Conservation (phyloP, 1,140 invertebrate genomes). For the Macrosteles quadrilineatus region DNA sequence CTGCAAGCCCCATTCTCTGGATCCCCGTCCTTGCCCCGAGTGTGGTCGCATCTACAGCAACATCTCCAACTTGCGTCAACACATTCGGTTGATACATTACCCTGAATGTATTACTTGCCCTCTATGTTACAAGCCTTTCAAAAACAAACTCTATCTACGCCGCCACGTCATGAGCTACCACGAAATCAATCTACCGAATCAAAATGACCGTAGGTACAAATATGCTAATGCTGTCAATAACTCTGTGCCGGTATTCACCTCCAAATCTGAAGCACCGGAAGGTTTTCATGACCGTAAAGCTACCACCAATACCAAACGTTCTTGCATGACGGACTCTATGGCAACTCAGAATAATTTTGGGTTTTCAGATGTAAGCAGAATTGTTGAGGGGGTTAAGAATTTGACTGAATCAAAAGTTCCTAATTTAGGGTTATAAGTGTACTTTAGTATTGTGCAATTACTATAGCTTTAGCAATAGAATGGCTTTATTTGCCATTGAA, state of each 20-base stretch:
- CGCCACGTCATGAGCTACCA: constrained; percentile 65
- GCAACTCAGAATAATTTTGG: too few species aligned
- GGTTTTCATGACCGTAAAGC: neutral
- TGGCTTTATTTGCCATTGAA: too few species aligned
- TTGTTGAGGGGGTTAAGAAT: neutral
- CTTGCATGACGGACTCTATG: too few species aligned
- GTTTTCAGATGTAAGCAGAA: neutral
- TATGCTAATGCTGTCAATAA: neutral
- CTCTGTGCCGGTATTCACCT: neutral
- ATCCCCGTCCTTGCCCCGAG: constrained; percentile 69
- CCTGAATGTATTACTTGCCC: constrained; percentile 72
- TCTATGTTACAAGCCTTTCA: constrained; percentile 73
- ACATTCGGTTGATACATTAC: constrained; percentile 78
- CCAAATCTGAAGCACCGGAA: constrained; percentile 12
- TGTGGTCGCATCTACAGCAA: constrained; percentile 79
- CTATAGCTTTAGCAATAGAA: too few species aligned
- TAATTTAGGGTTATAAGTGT: constrained; percentile 4
- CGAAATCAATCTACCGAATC: constrained; percentile 52
- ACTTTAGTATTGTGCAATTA: neutral
- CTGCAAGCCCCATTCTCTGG: constrained; percentile 64
- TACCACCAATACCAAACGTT: too few species aligned
- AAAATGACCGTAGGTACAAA: constrained; percentile 47
- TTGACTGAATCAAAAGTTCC: constrained; percentile 12
- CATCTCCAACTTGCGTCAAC: constrained; percentile 76
- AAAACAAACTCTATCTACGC: constrained; percentile 74